phyloP scores from a whole-genome alignment of 1,140 invertebrate genomes.

The Oryzaephilus surinamensis region DNA sequence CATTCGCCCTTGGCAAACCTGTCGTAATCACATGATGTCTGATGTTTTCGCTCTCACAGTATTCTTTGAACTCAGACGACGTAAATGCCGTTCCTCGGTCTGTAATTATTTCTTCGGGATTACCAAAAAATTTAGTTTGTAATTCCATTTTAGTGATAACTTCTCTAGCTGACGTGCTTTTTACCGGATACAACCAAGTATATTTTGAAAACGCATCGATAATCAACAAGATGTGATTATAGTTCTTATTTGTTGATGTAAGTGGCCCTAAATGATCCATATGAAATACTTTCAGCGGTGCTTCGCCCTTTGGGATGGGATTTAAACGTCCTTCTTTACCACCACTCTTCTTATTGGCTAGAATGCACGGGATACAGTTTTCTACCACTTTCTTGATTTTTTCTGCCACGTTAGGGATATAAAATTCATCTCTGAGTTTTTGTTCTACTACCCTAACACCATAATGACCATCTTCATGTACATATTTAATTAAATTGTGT shows the following conservation, averaged over 20 bases:
- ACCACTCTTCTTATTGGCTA: conserved; percentile 15
- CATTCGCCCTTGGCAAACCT: no score
- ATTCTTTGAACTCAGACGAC: no score
- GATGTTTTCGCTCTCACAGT: no score
- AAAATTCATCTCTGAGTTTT: conserved; percentile 22
- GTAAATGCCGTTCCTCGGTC: no score
- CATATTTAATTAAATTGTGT: conserved; percentile 23
- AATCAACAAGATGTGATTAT: conserved; percentile 36
- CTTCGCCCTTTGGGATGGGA: conserved; percentile 17
- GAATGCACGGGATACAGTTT: conserved; percentile 17
- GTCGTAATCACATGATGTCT: no score
- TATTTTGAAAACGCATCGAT: no score
- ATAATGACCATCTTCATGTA: conserved; percentile 32
- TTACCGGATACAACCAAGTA: no score
- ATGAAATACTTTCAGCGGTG: conserved; percentile 20
- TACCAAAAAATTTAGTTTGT: conserved; percentile 34
- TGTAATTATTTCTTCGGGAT: conserved; percentile 20
- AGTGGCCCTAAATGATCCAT: conserved; percentile 25
- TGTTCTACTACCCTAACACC: conserved; percentile 25
- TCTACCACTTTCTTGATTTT: conserved; percentile 24
- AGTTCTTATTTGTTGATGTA: conserved; percentile 20
- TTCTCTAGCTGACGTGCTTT: no score
- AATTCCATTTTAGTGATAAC: no score
- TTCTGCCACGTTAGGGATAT: conserved; percentile 27
- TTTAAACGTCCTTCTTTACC: conserved; percentile 25